phyloP scores from a whole-genome alignment of 2,797 vertebrate genomes.

The Sebastes cheni region DNA sequence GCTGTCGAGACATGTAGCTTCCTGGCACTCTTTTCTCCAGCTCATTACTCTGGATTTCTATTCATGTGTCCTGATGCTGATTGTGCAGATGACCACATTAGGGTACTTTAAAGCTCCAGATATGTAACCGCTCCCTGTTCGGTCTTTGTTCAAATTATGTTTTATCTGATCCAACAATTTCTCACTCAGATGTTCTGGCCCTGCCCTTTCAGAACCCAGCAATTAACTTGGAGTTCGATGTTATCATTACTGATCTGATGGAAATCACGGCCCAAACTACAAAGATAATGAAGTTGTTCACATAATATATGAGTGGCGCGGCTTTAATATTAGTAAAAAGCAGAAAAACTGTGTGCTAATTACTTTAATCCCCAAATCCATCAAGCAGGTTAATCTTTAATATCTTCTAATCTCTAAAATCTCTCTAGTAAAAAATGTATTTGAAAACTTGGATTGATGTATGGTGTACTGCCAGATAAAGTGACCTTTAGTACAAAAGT shows the following conservation, averaged over 20 bases:
- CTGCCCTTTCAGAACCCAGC: background rate
- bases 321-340: background rate
- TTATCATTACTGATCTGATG: background rate
- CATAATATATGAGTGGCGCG: background rate
- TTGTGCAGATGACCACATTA: constrained; percentile 13
- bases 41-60: constrained; percentile 54
- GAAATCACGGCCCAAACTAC: background rate
- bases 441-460: background rate
- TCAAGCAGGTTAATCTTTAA: background rate
- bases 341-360: too few relatives aligned
- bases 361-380: background rate
- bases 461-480: background rate
- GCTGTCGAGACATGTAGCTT: constrained; percentile 35
- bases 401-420: background rate
- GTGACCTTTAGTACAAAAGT: background rate
- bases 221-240: background rate
- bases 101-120: constrained; percentile 5
- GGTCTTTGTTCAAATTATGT: background rate
- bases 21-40: constrained; percentile 31
- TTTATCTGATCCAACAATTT: background rate
- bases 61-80: constrained; percentile 19
- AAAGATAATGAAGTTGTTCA: background rate
- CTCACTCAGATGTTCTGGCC: background rate
- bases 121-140: background rate
- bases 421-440: background rate